phyloP scores from a whole-genome alignment of 2,888 invertebrate species.

The Eudemis profundana region DNA sequence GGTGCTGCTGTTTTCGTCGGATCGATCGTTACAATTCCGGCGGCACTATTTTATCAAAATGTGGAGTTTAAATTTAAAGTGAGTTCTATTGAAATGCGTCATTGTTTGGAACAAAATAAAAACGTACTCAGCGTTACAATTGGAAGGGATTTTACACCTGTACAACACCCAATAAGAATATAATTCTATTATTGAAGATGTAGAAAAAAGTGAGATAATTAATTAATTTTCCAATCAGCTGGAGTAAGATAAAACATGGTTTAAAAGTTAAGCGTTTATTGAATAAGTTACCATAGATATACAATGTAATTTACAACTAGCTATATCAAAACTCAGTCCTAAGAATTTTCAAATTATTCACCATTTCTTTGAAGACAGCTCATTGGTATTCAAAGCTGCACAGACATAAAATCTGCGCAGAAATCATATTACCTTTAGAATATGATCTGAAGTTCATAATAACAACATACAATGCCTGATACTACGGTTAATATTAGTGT shows the following conservation, averaged over 20 bases:
- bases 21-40: constrained; percentile 7
- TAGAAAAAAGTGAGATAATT: too few relatives aligned
- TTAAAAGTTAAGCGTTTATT: too few relatives aligned
- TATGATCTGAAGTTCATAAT: neutral
- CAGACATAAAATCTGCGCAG: neutral
- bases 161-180: too few relatives aligned
- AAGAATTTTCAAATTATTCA: neutral
- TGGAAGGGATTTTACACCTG: too few relatives aligned
- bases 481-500: constrained; percentile 15
- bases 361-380: neutral
- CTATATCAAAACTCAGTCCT: neutral
- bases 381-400: neutral
- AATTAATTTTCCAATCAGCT: too few relatives aligned
- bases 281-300: too few relatives aligned
- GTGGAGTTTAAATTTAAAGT: too few relatives aligned
- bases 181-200: too few relatives aligned
- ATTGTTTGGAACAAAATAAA: too few relatives aligned
- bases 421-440: neutral
- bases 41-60: neutral
- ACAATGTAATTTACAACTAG: neutral
- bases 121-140: too few relatives aligned
- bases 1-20: constrained; percentile 19
- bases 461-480: neutral
- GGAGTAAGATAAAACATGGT: too few relatives aligned
- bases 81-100: too few relatives aligned